These are phyloP conservation scores for Xylocampa areola DNA, from an alignment of 2,888 invertebrate genomes.

Conservation along the genomic window DNA sequence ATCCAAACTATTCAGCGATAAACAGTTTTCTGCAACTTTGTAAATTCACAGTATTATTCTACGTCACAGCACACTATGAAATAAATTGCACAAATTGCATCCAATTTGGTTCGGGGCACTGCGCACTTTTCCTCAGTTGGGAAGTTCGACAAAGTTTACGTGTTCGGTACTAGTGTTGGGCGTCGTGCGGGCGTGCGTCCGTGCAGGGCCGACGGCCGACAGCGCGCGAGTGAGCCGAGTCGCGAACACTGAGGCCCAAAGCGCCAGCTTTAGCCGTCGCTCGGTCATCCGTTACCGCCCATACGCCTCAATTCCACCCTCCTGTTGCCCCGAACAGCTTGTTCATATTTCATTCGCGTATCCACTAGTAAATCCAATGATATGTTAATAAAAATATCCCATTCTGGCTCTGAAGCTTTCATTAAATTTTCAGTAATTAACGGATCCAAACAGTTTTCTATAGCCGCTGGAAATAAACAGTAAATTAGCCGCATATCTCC, in stretches of 20 bases:
- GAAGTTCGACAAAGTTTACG: slow-evolving; percentile 70
- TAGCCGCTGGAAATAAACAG: slow-evolving; percentile 22
- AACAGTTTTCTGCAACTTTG: slow-evolving; percentile 55
- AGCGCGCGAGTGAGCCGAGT: slow-evolving; percentile 58
- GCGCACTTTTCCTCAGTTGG: slow-evolving; percentile 60
- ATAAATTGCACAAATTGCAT: slow-evolving; percentile 74
- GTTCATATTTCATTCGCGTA: slow-evolving; percentile 59
- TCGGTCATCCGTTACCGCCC: slow-evolving; percentile 61
- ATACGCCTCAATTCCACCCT: slow-evolving; percentile 68
- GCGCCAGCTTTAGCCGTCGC: slow-evolving; percentile 38
- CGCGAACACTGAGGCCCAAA: slow-evolving; percentile 28
- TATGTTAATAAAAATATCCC: slow-evolving; percentile 51
- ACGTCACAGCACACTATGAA: slow-evolving; percentile 58
- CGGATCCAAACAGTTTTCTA: slow-evolving; percentile 18
- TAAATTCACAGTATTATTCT: slow-evolving; percentile 53
- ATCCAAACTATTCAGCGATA: slow-evolving; percentile 46
- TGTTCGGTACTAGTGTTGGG: slow-evolving; percentile 33
- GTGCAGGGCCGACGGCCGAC: slow-evolving; percentile 55
- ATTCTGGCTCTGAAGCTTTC: slow-evolving; percentile 17
- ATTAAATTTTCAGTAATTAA: slow-evolving; percentile 33
- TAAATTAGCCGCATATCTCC: slow-evolving; percentile 25
- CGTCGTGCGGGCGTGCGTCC: slow-evolving; percentile 43
- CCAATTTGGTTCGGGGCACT: slow-evolving; percentile 64
- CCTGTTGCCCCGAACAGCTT: slow-evolving; percentile 67
- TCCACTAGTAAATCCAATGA: slow-evolving; percentile 54